phyloP scores from a whole-genome alignment of 2,888 invertebrate species.

The Norana najaformis region DNA sequence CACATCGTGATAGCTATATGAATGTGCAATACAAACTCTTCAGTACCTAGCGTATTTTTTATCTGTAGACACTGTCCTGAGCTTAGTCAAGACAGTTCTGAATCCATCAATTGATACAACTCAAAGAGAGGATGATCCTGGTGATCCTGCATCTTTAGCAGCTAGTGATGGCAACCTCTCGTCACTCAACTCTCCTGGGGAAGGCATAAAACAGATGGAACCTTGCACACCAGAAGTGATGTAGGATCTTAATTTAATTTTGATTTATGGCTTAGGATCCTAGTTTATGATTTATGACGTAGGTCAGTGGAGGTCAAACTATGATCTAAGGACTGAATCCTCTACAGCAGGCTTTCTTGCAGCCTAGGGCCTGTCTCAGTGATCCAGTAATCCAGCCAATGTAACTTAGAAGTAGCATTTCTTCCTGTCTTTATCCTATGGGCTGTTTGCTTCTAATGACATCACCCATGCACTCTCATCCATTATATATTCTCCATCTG shows the following conservation, averaged over 20 bases:
- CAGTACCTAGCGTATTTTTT: neutral
- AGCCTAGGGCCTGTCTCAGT: too few species aligned
- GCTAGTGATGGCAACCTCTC: neutral
- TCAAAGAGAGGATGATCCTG: conserved; percentile 6
- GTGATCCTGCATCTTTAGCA: neutral
- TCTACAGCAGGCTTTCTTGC: too few species aligned
- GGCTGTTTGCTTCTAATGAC: neutral
- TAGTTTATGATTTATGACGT: neutral
- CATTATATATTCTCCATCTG: neutral
- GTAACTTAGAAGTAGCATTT: neutral
- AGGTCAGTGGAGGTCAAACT: neutral
- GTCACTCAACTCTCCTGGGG: neutral
- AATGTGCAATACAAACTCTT: neutral
- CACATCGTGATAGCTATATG: neutral
- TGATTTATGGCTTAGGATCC: neutral
- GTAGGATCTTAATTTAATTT: conserved; percentile 21
- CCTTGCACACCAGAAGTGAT: conserved; percentile 29
- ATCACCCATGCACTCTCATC: neutral
- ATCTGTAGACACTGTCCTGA: conserved; percentile 44
- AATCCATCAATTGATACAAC: conserved; percentile 29
- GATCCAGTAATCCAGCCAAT: too few species aligned
- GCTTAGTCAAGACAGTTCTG: conserved; percentile 44
- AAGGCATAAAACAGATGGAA: neutral
- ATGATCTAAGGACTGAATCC: too few species aligned
- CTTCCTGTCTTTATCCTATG: neutral